phyloP scores from a whole-genome alignment of 2,888 invertebrate species.

The Digitonthophagus gazella region DNA sequence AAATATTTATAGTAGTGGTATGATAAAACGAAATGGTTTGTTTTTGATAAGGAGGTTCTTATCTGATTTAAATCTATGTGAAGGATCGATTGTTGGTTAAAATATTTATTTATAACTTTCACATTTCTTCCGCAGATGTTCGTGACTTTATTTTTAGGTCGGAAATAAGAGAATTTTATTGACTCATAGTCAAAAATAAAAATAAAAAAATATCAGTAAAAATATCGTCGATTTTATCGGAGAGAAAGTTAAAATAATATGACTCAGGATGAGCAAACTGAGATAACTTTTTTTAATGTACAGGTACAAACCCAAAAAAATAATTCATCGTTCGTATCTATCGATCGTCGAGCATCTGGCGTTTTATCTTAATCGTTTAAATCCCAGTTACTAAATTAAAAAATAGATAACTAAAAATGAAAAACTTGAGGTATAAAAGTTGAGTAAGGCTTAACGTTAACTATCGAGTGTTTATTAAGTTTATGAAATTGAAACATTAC shows the following conservation, averaged over 20 bases:
- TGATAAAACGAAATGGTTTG: neutral
- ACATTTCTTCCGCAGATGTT: neutral
- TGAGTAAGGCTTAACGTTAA: too few relatives aligned
- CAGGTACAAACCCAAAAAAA: neutral
- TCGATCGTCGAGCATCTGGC: neutral
- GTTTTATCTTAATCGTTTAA: neutral
- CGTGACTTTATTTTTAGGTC: neutral
- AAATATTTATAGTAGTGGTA: neutral
- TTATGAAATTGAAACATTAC: too few relatives aligned
- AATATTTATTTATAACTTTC: neutral
- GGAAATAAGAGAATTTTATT: neutral
- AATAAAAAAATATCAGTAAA: neutral
- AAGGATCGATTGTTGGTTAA: neutral
- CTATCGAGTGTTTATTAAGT: too few relatives aligned
- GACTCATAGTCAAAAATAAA: neutral
- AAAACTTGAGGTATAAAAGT: too few relatives aligned
- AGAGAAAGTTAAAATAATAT: neutral
- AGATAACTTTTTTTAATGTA: neutral
- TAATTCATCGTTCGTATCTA: neutral
- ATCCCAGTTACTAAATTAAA: neutral
- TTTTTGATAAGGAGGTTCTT: constrained; percentile 7
- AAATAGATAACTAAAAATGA: too few relatives aligned
- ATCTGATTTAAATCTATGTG: neutral
- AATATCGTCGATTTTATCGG: neutral
- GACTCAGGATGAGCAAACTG: neutral